Percentiles rank a stretch among this genome's conserved stretches.
Conservation (phyloP, 2,888 invertebrate species). For the Arctia plantaginis region DNA sequence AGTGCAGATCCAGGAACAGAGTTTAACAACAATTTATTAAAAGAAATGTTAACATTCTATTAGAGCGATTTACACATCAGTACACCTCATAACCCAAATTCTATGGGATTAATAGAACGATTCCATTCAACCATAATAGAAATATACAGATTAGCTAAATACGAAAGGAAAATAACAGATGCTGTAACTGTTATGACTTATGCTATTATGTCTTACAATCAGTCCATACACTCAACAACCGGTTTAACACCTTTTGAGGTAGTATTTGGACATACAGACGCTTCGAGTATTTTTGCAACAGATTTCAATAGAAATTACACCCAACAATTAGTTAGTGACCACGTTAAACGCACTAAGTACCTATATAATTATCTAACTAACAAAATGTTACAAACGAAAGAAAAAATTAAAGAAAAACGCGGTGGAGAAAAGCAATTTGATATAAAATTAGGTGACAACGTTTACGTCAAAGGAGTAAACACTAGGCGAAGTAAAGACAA, state of each 20-base stretch:
- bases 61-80: slow-evolving; percentile 2
- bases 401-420: too few relatives aligned
- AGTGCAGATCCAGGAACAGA: slow-evolving; percentile 19
- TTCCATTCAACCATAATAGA: slow-evolving; percentile 18
- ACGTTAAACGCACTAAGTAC: neutral
- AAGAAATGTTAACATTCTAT: slow-evolving; percentile 10
- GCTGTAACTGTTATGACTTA: slow-evolving; percentile 13
- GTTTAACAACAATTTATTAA: slow-evolving; percentile 15
- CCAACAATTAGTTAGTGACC: slow-evolving; percentile 7
- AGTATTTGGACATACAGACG: slow-evolving; percentile 8
- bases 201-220: slow-evolving; percentile 7
- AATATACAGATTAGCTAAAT: slow-evolving; percentile 20
- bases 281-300: neutral
- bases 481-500: too few relatives aligned
- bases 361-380: neutral
- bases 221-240: slow-evolving; percentile 9
- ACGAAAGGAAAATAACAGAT: slow-evolving; percentile 13
- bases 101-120: slow-evolving; percentile 17
- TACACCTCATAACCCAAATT: slow-evolving; percentile 18
- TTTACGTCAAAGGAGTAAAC: too few relatives aligned
- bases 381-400: neutral
- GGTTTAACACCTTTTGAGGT: slow-evolving; percentile 12
- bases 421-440: too few relatives aligned
- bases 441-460: too few relatives aligned
- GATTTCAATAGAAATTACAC: slow-evolving; percentile 1